Evolutionary conservation across 2,888 invertebrate species (phyloP).

Genomic region (Meliscaeva auricollis): DNA sequence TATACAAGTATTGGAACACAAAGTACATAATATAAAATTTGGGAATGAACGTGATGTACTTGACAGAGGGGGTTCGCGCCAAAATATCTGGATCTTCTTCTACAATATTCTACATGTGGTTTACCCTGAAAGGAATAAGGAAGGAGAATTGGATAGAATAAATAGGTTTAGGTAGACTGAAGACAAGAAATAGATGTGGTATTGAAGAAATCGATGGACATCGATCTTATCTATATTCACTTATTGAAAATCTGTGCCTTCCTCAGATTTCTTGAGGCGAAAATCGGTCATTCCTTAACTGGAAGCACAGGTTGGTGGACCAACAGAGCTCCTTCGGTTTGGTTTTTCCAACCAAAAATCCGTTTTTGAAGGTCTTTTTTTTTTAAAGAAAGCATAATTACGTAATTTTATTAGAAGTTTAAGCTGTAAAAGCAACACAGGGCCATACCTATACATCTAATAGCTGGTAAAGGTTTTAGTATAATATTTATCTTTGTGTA

Average conservation of each 20-base stretch:
- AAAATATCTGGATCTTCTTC: slow-evolving; percentile 38
- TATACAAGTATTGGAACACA: slow-evolving; percentile 17
- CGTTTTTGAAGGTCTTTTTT: slow-evolving; percentile 9
- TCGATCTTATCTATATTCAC: neutral
- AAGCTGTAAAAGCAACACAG: no score
- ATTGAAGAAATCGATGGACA: neutral
- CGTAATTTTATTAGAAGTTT: slow-evolving; percentile 14
- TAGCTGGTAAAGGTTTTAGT: no score
- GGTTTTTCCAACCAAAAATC: slow-evolving; percentile 12
- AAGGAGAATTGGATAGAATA: slow-evolving; percentile 21
- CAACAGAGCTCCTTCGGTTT: neutral
- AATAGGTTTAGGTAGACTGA: no score
- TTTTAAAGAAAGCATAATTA: slow-evolving; percentile 40
- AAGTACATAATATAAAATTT: slow-evolving; percentile 12
- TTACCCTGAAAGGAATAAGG: slow-evolving; percentile 27
- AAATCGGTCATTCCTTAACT: slow-evolving; percentile 49
- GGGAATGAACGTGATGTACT: slow-evolving; percentile 27
- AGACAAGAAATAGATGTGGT: neutral
- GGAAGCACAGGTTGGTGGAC: slow-evolving; percentile 57
- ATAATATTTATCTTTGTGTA: neutral
- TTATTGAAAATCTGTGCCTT: slow-evolving; percentile 20
- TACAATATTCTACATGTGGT: slow-evolving; percentile 41
- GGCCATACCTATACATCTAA: no score
- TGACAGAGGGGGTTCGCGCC: slow-evolving; percentile 69
- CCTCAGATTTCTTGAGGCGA: neutral